These are phyloP conservation scores for Ceratina japonica DNA, from an alignment of 1,140 invertebrate genomes.

Conservation along the genomic window DNA sequence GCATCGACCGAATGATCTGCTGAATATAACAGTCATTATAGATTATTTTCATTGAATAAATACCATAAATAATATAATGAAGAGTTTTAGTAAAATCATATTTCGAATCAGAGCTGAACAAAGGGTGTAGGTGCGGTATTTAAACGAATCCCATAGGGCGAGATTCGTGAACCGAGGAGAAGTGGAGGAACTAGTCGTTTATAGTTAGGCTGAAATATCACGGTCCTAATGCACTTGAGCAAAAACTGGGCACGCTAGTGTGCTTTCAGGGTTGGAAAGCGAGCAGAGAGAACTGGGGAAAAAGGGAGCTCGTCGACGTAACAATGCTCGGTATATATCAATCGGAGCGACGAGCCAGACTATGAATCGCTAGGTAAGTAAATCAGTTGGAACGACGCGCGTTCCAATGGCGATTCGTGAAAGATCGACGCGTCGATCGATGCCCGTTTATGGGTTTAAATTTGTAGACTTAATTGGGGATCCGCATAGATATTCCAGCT, in stretches of 20 bases:
- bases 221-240: constrained; percentile 62
- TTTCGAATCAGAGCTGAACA: too few relatives aligned
- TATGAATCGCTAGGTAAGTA: constrained; percentile 47
- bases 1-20: constrained; percentile 4
- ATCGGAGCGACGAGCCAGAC: neutral
- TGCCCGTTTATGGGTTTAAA: neutral
- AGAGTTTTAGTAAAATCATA: too few relatives aligned
- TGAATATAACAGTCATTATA: too few relatives aligned
- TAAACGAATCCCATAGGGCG: too few relatives aligned
- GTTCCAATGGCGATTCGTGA: neutral
- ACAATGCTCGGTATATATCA: constrained; percentile 59
- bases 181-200: constrained; percentile 21
- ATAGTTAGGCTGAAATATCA: constrained; percentile 58
- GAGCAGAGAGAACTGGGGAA: neutral
- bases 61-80: too few relatives aligned
- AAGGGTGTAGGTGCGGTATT: too few relatives aligned
- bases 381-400: constrained; percentile 18
- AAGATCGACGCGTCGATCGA: constrained; percentile 16
- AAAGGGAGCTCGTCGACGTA: constrained; percentile 45
- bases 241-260: constrained; percentile 57
- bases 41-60: too few relatives aligned
- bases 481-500: neutral
- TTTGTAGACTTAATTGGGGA: neutral
- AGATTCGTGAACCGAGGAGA: constrained; percentile 22
- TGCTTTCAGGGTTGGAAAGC: constrained; percentile 30